Percentiles rank a stretch among this genome's conserved stretches.
Conservation (phyloP, 2,113 vertebrate genomes). For the Quiscalus mexicanus region DNA sequence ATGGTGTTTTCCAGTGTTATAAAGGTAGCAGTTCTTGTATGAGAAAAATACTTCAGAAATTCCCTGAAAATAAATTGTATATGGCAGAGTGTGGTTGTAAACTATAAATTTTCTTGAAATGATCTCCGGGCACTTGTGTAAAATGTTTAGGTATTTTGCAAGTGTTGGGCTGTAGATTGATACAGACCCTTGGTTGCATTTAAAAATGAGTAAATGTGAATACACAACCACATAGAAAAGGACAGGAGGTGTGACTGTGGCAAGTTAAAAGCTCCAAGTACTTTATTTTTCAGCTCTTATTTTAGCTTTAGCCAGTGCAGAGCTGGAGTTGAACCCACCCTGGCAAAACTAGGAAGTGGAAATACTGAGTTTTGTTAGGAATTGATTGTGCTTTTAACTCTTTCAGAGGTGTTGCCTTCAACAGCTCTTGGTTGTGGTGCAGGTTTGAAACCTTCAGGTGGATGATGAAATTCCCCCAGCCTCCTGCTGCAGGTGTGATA, state of each 20-base stretch:
- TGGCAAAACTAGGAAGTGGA: not conserved
- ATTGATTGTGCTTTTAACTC: not conserved
- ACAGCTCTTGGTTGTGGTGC: not conserved
- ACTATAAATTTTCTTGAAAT: not conserved
- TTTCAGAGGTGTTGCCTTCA: not conserved
- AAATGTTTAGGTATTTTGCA: not conserved
- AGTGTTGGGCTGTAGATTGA: not conserved
- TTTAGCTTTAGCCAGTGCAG: not conserved
- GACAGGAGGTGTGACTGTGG: not conserved
- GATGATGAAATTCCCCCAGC: not conserved
- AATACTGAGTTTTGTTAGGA: not conserved
- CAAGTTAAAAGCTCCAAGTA: not conserved
- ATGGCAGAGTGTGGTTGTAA: not conserved
- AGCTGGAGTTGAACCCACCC: not conserved
- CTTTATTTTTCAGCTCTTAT: not conserved
- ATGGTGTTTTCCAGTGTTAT: not conserved
- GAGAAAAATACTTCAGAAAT: not conserved
- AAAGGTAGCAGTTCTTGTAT: not conserved
- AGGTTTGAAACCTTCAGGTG: not conserved
- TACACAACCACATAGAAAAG: not conserved
- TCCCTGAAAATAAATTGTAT: not conserved
- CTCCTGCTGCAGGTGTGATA: accelerated
- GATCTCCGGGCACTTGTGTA: not conserved
- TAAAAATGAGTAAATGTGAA: not conserved
- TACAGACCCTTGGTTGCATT: not conserved